phyloP scores from a whole-genome alignment of 1,140 invertebrate species.

The Penaeus japonicus region DNA sequence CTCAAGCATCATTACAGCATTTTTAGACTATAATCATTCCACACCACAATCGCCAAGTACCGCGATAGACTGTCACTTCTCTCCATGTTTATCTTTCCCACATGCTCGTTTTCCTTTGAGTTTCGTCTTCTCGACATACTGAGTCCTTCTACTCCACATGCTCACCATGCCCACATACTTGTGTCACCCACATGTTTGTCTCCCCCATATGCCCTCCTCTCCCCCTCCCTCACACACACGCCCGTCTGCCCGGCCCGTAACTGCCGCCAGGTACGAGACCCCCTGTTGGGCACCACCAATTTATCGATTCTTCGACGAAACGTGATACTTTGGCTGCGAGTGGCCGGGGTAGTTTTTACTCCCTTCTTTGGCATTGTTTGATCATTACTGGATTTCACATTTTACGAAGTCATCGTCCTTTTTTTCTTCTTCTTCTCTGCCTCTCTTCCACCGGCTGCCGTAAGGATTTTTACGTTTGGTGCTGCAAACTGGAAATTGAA shows the following conservation, averaged over 20 bases:
- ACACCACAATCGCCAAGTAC: too few relatives aligned
- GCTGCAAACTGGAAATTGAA: too few relatives aligned
- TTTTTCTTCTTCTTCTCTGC: background rate
- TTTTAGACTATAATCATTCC: too few relatives aligned
- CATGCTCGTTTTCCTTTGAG: too few relatives aligned
- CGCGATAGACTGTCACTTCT: too few relatives aligned
- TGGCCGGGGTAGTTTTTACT: background rate
- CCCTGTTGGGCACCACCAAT: background rate
- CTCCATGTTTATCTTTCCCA: too few relatives aligned
- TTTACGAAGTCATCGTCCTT: background rate
- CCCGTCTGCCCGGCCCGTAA: background rate
- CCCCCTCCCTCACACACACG: background rate
- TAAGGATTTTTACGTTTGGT: too few relatives aligned
- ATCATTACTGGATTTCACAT: conserved; percentile 16
- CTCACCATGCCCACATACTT: too few relatives aligned
- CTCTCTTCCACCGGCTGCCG: background rate
- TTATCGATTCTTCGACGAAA: conserved; percentile 14
- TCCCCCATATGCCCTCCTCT: background rate
- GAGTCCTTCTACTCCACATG: too few relatives aligned
- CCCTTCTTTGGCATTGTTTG: conserved; percentile 6
- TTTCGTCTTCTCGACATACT: too few relatives aligned
- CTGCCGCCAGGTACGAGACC: background rate
- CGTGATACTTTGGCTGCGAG: background rate
- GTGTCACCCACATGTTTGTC: background rate
- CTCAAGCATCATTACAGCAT: too few relatives aligned